Conservation (phyloP, 2,888 invertebrate genomes). For the Vesta saturnalis region DNA sequence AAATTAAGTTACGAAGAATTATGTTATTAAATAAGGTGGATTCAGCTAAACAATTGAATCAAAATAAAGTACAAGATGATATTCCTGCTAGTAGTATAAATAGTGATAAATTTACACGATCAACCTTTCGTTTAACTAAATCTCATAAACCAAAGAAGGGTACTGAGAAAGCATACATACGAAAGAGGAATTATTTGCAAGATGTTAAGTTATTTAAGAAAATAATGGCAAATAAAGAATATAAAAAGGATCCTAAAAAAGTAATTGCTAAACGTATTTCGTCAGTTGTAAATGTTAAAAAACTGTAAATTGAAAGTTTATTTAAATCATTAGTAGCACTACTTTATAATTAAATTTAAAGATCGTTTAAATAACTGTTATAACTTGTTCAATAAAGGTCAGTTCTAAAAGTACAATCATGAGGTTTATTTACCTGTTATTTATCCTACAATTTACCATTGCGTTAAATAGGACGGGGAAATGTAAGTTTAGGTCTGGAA, state of each 20-base stretch:
- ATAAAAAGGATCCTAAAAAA: conserved; percentile 50
- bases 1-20: conserved; percentile 50
- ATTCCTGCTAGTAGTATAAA: conserved; percentile 28
- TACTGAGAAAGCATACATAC: conserved; percentile 49
- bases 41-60: conserved; percentile 49
- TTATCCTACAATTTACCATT: neutral
- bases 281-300: conserved; percentile 39
- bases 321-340: neutral
- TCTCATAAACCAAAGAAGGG: conserved; percentile 44
- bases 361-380: neutral
- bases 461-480: neutral
- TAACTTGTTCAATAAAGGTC: neutral
- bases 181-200: conserved; percentile 50
- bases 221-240: conserved; percentile 49
- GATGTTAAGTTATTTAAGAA: conserved; percentile 51
- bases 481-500: neutral
- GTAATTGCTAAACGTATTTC: conserved; percentile 50
- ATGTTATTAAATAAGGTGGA: conserved; percentile 53
- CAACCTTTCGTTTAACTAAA: too few species aligned
- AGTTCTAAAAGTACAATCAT: neutral
- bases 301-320: conserved; percentile 13
- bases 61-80: conserved; percentile 49
- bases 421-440: neutral
- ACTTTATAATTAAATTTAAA: neutral
- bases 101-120: conserved; percentile 36